Conservation (phyloP, 1,140 invertebrate genomes). For the Anastrepha obliqua region DNA sequence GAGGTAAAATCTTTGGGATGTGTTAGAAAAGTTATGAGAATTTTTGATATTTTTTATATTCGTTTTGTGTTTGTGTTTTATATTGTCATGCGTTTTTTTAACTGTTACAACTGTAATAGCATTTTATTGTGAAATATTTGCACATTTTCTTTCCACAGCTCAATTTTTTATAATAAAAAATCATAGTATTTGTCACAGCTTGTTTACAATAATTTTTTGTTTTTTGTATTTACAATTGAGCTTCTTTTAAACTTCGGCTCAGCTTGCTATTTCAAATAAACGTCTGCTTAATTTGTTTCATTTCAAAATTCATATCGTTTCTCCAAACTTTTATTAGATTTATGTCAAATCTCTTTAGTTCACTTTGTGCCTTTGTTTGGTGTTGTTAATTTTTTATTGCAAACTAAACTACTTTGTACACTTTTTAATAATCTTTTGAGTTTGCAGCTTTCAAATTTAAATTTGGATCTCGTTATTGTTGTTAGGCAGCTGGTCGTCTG, state of each 20-base stretch:
- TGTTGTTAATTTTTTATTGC: background rate
- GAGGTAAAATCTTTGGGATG: slow-evolving; percentile 37
- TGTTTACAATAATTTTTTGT: background rate
- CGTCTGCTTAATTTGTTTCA: no score
- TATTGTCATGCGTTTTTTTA: background rate
- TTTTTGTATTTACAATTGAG: background rate
- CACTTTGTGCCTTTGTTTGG: background rate
- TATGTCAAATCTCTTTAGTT: slow-evolving; percentile 42
- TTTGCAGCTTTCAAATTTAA: slow-evolving; percentile 29
- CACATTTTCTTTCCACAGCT: slow-evolving; percentile 54
- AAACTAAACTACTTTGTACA: no score
- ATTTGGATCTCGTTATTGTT: slow-evolving; percentile 48
- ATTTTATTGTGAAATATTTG: slow-evolving; percentile 21
- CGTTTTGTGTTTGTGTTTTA: background rate
- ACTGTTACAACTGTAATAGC: background rate
- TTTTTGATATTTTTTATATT: slow-evolving; percentile 21
- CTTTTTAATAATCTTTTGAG: background rate
- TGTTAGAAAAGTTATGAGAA: slow-evolving; percentile 16
- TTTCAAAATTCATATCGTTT: no score
- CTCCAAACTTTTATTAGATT: slow-evolving; percentile 19
- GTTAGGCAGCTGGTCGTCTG: background rate
- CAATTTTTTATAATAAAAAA: no score
- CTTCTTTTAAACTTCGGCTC: no score
- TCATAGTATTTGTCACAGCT: background rate
- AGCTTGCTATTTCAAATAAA: no score